A percentile compares a stretch with the other conserved stretches of the same genome.
These are phyloP conservation scores for Rafetus swinhoei DNA, from an alignment of 2,113 vertebrate species.

Conservation along the genomic window DNA sequence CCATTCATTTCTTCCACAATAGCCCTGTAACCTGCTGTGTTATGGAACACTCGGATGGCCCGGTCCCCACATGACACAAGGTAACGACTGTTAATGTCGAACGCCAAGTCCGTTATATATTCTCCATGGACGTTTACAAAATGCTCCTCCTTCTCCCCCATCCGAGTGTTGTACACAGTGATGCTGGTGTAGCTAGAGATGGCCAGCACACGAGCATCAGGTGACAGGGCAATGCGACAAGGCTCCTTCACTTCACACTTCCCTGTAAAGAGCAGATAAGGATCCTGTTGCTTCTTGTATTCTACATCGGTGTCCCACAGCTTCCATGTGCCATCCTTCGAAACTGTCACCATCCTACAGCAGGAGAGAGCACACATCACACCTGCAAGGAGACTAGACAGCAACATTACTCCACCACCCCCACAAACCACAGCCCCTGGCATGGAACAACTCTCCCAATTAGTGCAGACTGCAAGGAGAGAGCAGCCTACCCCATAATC, in stretches of 20 bases:
- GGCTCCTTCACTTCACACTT: slow-evolving; percentile 77
- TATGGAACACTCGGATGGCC: slow-evolving; percentile 89
- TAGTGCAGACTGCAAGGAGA: background rate
- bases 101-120: slow-evolving; percentile 82
- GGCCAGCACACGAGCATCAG: slow-evolving; percentile 85
- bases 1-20: slow-evolving; percentile 89
- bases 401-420: no score
- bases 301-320: slow-evolving; percentile 96
- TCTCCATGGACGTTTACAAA: slow-evolving; percentile 81
- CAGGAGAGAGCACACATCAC: rapidly evolving
- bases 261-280: slow-evolving; percentile 88
- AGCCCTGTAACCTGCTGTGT: slow-evolving; percentile 87
- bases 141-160: slow-evolving; percentile 86
- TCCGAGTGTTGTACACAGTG: slow-evolving; percentile 81
- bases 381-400: rapidly evolving
- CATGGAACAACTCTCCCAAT: background rate
- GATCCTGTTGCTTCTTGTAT: slow-evolving; percentile 96
- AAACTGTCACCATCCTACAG: slow-evolving; percentile 92
- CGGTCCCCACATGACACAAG: slow-evolving; percentile 90
- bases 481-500: background rate
- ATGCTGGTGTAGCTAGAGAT: slow-evolving; percentile 82
- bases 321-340: slow-evolving; percentile 96
- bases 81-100: slow-evolving; percentile 88
- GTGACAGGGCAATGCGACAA: slow-evolving; percentile 86
- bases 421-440: background rate